Evolutionary conservation across 2,113 vertebrate genomes (phyloP), one percentile per base, ranked within the genome.

Genomic region (Gymnogyps californianus): DNA sequence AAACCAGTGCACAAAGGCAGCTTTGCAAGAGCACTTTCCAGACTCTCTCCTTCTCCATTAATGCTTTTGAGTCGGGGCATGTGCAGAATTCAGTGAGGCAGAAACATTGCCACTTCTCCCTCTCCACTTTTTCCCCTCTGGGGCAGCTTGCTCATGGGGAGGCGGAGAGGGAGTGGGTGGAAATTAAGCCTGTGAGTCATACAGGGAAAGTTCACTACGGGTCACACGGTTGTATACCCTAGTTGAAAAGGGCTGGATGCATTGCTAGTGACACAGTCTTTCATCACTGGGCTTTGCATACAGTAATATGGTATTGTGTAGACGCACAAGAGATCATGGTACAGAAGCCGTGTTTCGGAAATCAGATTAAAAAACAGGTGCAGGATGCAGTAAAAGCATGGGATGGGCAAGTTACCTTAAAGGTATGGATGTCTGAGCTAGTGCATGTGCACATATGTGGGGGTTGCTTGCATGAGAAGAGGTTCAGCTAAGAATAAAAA

Each of bases 81-180:
- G 52, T 54, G 83, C 67, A 75, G 79, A 83, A 87, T 79, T 94
- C 90, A 89, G 67, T 3, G n/a, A 97, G 75, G 94, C 86, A 91
- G 90, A 97, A 97, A 95, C 67, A 28, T 58, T 1, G 1, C 25
- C 72, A 51, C 58, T 69, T 77, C 80, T 83, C 69, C 85, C 83
- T 93, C 72, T 77, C 88, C 58, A 65, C 55, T 26, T 42, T 87
- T 70, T 76, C 11, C 46, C 58, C 78, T 84, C 90, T 91, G 81
- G 85, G 76, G 55, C 65, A 89, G 77, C 52, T 90, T 90, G 91
- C n/a, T 92, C 44, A 29, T 71, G 31, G 10, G 6, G 26, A 31
- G 36, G 24, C 38, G 21, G 16, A 38, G 20, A 31, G 4, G 11
- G 24, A 5, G 9, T 54, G 74, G 7, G n/a, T 80, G 40, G 76